Percentiles rank a stretch among this genome's conserved stretches.
These are phyloP conservation scores for Nymphalis polychloros DNA, from an alignment of 2,888 invertebrate genomes.

Conservation along the genomic window DNA sequence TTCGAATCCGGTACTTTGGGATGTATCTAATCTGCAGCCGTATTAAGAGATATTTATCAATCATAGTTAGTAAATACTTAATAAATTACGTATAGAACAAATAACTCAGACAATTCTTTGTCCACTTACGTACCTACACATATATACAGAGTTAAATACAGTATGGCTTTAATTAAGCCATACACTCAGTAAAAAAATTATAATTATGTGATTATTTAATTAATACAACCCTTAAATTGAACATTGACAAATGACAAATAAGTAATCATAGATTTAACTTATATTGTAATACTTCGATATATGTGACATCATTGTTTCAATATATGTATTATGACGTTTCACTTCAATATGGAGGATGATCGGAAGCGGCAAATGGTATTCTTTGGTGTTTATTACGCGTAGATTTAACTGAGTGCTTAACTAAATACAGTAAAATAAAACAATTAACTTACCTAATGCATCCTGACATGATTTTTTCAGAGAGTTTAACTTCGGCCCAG, in stretches of 20 bases:
- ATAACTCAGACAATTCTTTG: no score
- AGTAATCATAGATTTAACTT: not conserved
- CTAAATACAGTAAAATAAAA: not conserved
- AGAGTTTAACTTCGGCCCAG: constrained; percentile 87
- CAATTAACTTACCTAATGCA: constrained; percentile 86
- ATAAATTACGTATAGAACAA: not conserved
- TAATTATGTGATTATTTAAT: no score
- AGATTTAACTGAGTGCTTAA: not conserved
- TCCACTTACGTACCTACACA: not conserved
- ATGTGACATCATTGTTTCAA: constrained; percentile 4
- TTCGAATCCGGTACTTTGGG: no score
- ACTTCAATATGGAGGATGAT: not conserved
- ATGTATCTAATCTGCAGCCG: no score
- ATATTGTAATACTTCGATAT: not conserved
- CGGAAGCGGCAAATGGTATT: not conserved
- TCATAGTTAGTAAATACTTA: constrained; percentile 11
- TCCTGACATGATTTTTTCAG: constrained; percentile 92
- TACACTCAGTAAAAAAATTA: no score
- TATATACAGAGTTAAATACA: not conserved
- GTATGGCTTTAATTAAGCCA: no score
- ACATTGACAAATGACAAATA: no score
- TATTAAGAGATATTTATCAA: no score
- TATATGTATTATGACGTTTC: not conserved
- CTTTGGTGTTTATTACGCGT: not conserved
- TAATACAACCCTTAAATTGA: no score